phyloP scores from a whole-genome alignment of 2,797 vertebrate genomes.

The Amphiprion clarkii region DNA sequence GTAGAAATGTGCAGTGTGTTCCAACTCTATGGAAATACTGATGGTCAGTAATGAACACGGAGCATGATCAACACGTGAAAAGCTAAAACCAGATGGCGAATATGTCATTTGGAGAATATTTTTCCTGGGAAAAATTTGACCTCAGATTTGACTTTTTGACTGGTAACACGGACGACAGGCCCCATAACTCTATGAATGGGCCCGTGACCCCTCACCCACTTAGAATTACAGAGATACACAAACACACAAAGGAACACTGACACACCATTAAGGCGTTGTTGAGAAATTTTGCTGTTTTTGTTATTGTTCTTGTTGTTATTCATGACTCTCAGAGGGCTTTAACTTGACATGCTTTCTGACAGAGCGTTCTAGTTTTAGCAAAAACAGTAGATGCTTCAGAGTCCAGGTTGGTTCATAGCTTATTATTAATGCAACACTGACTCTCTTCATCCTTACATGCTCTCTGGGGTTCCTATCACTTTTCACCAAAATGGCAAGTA shows the following conservation, averaged over 20 bases:
- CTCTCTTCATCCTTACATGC: not conserved
- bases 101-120: not conserved
- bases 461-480: not conserved
- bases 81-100: slow-evolving; percentile 13
- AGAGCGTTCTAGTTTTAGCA: not conserved
- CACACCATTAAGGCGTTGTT: not conserved
- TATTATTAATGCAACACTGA: not conserved
- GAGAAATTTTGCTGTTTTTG: slow-evolving; percentile 1
- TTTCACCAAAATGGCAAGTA: not conserved
- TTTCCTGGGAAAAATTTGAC: slow-evolving; percentile 27
- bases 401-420: not conserved
- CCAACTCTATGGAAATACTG: slow-evolving; percentile 47
- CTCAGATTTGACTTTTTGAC: slow-evolving; percentile 26
- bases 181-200: slow-evolving; percentile 11
- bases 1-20: slow-evolving; percentile 1
- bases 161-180: slow-evolving; percentile 35
- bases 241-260: slow-evolving; percentile 23
- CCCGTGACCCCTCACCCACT: slow-evolving; percentile 49
- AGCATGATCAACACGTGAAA: not conserved
- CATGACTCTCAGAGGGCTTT: not conserved
- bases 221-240: slow-evolving; percentile 23
- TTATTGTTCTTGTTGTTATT: not conserved
- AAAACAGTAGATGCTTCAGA: not conserved
- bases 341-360: not conserved
- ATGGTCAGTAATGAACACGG: slow-evolving; percentile 15